A percentile compares a stretch with the other conserved stretches of the same genome.
phyloP scores from a whole-genome alignment of 2,113 vertebrate genomes.

The Clarias macrocephalus region DNA sequence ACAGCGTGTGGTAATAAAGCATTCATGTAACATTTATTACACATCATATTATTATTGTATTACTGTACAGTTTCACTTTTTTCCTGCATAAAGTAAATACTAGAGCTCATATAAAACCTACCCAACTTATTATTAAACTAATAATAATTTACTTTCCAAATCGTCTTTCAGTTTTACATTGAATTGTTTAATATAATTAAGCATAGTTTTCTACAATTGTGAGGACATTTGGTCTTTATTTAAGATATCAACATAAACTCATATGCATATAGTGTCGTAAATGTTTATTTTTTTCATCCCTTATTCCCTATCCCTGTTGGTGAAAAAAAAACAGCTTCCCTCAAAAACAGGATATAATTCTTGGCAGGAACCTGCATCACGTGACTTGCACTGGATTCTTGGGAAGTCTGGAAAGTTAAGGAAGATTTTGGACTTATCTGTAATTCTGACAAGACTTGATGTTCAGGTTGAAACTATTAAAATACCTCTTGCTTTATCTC shows the following conservation, averaged over 20 bases:
- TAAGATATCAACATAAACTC: background rate
- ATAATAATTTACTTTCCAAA: background rate
- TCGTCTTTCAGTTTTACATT: background rate
- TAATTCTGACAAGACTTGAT: background rate
- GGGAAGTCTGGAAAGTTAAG: background rate
- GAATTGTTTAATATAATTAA: background rate
- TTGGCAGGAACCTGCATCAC: background rate
- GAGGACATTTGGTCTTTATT: background rate
- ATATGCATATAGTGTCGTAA: background rate
- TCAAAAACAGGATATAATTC: background rate
- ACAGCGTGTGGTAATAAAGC: background rate
- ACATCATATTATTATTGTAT: background rate
- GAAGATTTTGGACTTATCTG: background rate
- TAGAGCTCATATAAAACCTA: background rate
- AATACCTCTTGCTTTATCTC: background rate
- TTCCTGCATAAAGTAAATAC: background rate
- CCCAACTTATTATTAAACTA: background rate
- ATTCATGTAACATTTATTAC: background rate
- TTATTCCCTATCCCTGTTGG: background rate
- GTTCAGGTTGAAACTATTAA: background rate
- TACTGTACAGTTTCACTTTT: background rate
- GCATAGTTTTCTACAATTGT: background rate
- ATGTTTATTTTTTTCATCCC: slow-evolving; percentile 2
- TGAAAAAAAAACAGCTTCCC: background rate
- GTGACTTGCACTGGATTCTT: slow-evolving; percentile 15